A percentile compares a stretch with the other conserved stretches of the same genome.
Evolutionary conservation across 2,797 vertebrate species (phyloP).

Genomic region (Phoeniculus purpureus): DNA sequence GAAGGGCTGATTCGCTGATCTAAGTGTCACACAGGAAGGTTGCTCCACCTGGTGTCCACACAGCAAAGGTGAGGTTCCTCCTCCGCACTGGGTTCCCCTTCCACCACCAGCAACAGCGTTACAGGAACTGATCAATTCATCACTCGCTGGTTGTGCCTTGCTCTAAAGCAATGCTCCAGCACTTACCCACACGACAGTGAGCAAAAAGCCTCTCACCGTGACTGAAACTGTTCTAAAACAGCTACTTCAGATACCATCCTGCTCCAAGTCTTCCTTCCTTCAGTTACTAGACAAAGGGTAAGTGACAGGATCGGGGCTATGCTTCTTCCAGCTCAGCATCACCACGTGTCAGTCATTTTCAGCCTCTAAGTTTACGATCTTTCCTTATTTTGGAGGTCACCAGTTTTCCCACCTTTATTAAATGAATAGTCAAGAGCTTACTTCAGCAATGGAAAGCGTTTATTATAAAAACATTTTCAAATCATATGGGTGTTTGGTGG

Average conservation of each 20-base stretch:
- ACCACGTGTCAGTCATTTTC: neutral
- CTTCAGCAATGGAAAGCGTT: neutral
- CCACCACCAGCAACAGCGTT: neutral
- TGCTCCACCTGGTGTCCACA: conserved; percentile 9
- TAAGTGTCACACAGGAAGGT: neutral
- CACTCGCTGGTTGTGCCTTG: neutral
- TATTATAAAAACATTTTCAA: conserved; percentile 24
- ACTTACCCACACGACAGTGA: neutral
- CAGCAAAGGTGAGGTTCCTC: neutral
- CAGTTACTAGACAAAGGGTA: neutral
- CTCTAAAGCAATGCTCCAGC: neutral
- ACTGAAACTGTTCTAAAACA: neutral
- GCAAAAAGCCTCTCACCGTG: neutral
- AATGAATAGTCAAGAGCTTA: neutral
- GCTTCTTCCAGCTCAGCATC: neutral
- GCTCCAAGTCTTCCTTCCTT: neutral
- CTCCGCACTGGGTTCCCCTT: neutral
- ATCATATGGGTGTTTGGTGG: neutral
- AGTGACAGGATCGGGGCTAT: neutral
- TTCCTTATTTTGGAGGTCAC: neutral
- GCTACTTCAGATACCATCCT: neutral
- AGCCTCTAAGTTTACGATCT: neutral
- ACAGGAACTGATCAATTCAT: neutral
- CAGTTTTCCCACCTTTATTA: neutral
- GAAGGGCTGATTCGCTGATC: neutral